Percentiles rank a stretch among this genome's conserved stretches.
Evolutionary conservation across 2,797 vertebrate genomes (phyloP).

Genomic region (Remorina albescens): DNA sequence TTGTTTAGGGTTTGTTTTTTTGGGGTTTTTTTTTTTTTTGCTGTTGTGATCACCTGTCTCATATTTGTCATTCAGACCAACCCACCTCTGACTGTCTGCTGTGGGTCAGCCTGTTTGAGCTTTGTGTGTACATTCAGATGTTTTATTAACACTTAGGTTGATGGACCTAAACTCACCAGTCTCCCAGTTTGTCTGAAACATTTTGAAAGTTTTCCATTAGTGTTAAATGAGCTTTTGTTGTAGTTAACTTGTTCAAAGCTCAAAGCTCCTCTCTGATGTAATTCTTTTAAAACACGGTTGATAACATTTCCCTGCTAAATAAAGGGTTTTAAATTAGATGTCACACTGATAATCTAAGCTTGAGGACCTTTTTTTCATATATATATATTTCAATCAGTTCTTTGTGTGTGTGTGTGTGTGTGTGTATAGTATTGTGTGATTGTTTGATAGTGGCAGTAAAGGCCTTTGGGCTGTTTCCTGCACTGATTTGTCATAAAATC

Average conservation of each 20-base stretch:
- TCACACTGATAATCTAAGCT: conserved; percentile 21
- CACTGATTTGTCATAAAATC: conserved; percentile 45
- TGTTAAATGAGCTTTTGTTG: conserved; percentile 1
- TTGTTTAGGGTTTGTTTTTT: too few relatives aligned
- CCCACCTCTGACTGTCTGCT: conserved; percentile 12
- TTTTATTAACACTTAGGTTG: conserved; percentile 31
- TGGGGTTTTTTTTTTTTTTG: conserved; percentile 23
- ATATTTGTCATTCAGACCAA: conserved; percentile 27
- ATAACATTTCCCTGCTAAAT: conserved; percentile 33
- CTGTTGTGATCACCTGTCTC: conserved; percentile 27
- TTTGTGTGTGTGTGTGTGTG: too few relatives aligned
- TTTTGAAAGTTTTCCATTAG: conserved; percentile 14
- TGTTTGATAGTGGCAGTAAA: conserved; percentile 43
- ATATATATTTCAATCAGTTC: conserved; percentile 19
- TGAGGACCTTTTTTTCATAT: conserved; percentile 22
- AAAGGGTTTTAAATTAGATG: conserved; percentile 62
- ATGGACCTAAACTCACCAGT: conserved; percentile 44
- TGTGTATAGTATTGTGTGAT: conserved; percentile 39
- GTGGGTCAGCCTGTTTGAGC: conserved; percentile 13
- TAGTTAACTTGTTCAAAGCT: conserved; percentile 49
- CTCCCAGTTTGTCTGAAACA: conserved; percentile 26
- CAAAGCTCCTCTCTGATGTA: conserved; percentile 21
- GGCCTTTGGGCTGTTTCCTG: conserved; percentile 55
- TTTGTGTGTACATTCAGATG: conserved; percentile 47
- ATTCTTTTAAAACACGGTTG: conserved; percentile 27